Base-by-base conservation (phyloP, 2,113 vertebrate species). In the Caracal caracal region DNA sequence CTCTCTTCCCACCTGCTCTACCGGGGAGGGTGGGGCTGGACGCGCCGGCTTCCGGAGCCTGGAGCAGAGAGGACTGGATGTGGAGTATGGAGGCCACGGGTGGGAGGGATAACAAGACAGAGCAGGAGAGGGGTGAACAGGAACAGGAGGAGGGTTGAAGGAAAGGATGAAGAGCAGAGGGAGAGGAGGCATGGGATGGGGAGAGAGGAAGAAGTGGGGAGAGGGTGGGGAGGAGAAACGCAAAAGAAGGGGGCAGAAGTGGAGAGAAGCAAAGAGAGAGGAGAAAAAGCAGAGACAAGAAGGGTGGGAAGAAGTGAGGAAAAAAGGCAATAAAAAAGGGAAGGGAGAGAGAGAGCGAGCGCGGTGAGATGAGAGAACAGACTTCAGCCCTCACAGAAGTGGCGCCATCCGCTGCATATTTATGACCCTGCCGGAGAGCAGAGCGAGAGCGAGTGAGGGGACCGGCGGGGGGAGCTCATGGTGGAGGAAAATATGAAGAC, bases 381-480 rank as follows among this genome's bases (percentile, higher is more conserved):
- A 88, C 92, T 90, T 84, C 96, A 97, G 97, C 98, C 97, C 97
- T 92, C 35, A 66, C 96, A 94, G 98, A 97, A 98, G 98, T 96
- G 84, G 98, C 97, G 93, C 97, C 97, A 98, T 96, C 97, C 98
- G 1, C 98, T 98, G 98, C 98, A 98, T 99, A 98, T 99, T 99
- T 98, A 99, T 99, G 98, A 98, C 96, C 98, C 97, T 97, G 61
- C 98, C 84, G 93, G 98, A 97, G 98, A 49, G 49, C 10, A 97
- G 98, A 49, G 49, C 10, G 49, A 10, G 49, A 95, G 95, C 17
- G 8, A 93, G 96, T 68, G 92, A 97, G 97, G 93, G 96, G 96
- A 87, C 68, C 35, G 3, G 89, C 1, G 68, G 56, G 71, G 95
- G 94, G 73, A 93, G 95, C 85, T 43, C 37, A 24, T 49, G 59